A percentile compares a stretch with the other conserved stretches of the same genome.
These are phyloP conservation scores for Diploscapter pachys DNA, from an alignment of 1,140 invertebrate genomes.

Conservation along the genomic window DNA sequence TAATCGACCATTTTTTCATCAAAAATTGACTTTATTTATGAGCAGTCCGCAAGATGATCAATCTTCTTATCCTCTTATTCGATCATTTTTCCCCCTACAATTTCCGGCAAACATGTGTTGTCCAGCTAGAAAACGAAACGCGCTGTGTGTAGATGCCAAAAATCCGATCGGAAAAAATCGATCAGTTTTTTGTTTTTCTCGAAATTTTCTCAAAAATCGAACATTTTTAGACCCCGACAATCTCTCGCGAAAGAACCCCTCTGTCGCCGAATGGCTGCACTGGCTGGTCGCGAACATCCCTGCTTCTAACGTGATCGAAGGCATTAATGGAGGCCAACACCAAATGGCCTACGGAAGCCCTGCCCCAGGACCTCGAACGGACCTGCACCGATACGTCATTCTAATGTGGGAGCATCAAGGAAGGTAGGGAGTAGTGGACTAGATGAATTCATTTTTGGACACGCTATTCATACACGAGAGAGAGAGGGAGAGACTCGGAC, in stretches of 20 bases:
- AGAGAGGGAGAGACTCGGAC: not conserved
- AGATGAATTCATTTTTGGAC: not conserved
- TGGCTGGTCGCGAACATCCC: conserved; percentile 58
- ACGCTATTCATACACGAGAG: not conserved
- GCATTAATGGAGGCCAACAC: conserved; percentile 57
- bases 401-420: conserved; percentile 56
- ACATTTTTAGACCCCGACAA: conserved; percentile 54
- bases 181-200: not conserved
- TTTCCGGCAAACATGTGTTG: not conserved
- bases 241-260: conserved; percentile 54
- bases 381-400: conserved; percentile 56
- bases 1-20: not conserved
- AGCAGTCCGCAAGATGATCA: not conserved
- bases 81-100: not conserved
- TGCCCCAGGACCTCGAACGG: conserved; percentile 53
- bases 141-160: not conserved
- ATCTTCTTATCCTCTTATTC: not conserved
- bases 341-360: conserved; percentile 57
- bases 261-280: conserved; percentile 58
- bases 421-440: conserved; percentile 11
- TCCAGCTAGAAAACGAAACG: not conserved
- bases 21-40: conserved; percentile 6
- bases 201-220: conserved; percentile 18
- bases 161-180: not conserved
- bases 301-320: conserved; percentile 53